phyloP scores from a whole-genome alignment of 2,888 invertebrate species.

The Melieria picta region DNA sequence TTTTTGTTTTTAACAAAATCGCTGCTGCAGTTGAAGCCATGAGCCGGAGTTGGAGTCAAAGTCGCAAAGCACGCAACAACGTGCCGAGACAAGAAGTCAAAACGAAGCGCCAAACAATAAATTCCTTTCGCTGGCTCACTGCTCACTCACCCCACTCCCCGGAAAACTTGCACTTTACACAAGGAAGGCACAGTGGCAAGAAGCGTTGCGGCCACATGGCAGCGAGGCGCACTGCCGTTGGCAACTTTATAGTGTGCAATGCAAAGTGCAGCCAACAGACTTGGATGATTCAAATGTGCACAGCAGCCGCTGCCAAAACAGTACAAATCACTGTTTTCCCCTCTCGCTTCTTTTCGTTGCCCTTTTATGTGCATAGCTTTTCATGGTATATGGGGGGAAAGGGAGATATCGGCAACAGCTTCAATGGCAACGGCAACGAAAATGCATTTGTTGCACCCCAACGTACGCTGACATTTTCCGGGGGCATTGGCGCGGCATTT shows the following conservation, averaged over 20 bases:
- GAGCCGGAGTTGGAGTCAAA: too few relatives aligned
- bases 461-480: constrained; percentile 26
- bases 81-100: constrained; percentile 10
- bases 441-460: constrained; percentile 18
- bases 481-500: constrained; percentile 59
- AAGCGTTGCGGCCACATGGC: neutral
- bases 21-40: too few relatives aligned
- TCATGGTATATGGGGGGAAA: neutral
- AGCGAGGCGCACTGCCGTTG: neutral
- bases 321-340: constrained; percentile 29
- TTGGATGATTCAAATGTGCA: neutral
- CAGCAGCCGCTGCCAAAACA: neutral
- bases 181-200: neutral
- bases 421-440: constrained; percentile 16
- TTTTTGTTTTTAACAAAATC: too few relatives aligned
- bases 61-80: neutral
- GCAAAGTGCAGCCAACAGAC: constrained; percentile 9
- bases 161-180: too few relatives aligned
- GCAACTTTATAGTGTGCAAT: neutral
- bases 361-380: neutral
- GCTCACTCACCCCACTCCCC: too few relatives aligned
- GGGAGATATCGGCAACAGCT: neutral
- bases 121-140: neutral
- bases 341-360: neutral
- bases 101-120: constrained; percentile 13